Conservation (phyloP, 2,113 vertebrate genomes). For the Pollimyrus isidori region DNA sequence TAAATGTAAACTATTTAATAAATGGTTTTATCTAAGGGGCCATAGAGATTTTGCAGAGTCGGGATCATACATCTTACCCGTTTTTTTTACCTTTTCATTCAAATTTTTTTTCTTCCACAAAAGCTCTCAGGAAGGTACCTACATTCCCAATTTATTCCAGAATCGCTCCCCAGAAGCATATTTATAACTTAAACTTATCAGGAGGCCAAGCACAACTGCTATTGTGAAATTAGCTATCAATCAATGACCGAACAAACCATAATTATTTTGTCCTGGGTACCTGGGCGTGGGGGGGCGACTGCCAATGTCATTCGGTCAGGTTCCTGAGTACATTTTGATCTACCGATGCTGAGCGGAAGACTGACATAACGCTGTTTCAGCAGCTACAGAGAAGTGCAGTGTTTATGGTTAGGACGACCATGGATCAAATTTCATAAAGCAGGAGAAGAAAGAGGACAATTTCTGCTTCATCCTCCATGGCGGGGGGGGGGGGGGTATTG, state of each 20-base stretch:
- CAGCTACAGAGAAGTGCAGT: background rate
- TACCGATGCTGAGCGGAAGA: background rate
- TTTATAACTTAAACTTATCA: background rate
- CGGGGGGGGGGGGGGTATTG: background rate
- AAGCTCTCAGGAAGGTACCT: background rate
- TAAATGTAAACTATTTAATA: background rate
- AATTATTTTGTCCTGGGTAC: slow-evolving; percentile 1
- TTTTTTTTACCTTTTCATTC: background rate
- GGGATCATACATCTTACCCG: background rate
- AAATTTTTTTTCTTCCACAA: background rate
- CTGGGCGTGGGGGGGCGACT: background rate
- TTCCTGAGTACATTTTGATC: background rate
- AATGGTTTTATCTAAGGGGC: background rate
- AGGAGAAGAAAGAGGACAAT: background rate
- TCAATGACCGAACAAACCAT: background rate
- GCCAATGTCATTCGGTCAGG: background rate
- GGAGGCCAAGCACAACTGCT: background rate
- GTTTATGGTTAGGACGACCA: background rate
- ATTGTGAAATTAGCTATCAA: background rate
- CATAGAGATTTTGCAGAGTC: background rate
- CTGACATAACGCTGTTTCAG: background rate
- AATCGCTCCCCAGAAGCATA: background rate
- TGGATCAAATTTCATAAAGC: slow-evolving; percentile 11
- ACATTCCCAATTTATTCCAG: background rate
- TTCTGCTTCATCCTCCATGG: background rate